Evolutionary conservation across 2,113 vertebrate genomes (phyloP).

Genomic region (Pachycephala philippinensis): DNA sequence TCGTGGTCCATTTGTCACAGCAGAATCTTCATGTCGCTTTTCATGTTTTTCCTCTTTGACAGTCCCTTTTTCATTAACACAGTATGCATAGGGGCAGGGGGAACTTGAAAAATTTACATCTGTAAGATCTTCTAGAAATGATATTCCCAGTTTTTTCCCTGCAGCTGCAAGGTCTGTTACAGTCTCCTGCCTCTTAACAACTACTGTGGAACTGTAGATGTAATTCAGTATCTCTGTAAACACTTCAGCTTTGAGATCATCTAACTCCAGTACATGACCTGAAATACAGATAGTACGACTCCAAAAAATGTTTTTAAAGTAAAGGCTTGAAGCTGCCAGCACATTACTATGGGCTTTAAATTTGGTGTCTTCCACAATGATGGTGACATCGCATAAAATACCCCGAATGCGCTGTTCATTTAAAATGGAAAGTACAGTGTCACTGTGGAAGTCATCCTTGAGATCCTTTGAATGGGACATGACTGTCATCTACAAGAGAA

Average conservation of each 20-base stretch:
- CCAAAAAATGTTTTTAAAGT: conserved; percentile 91
- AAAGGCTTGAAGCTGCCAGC: conserved; percentile 92
- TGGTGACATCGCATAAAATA: conserved; percentile 93
- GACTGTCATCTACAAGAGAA: conserved; percentile 85
- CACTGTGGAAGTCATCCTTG: conserved; percentile 89
- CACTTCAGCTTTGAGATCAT: conserved; percentile 94
- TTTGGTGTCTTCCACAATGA: conserved; percentile 97
- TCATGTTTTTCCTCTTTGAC: conserved; percentile 79
- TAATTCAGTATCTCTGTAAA: conserved; percentile 96
- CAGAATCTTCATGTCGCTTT: conserved; percentile 81
- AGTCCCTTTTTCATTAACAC: conserved; percentile 71
- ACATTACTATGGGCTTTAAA: conserved; percentile 97
- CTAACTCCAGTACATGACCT: conserved; percentile 90
- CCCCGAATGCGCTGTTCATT: conserved; percentile 94
- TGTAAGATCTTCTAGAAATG: conserved; percentile 88
- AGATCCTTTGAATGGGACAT: conserved; percentile 86
- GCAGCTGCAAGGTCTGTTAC: conserved; percentile 85
- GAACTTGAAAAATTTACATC: conserved; percentile 71
- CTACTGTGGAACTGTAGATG: conserved; percentile 93
- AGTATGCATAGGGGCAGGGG: conserved; percentile 72
- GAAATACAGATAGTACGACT: conserved; percentile 83
- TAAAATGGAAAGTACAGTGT: conserved; percentile 87
- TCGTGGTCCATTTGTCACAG: conserved; percentile 84
- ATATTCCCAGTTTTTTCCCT: conserved; percentile 93
- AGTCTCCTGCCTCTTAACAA: conserved; percentile 79